Evolutionary conservation across 2,797 vertebrate species (phyloP), one percentile per base, ranked within the genome.

Genomic region (Fundulus diaphanus): DNA sequence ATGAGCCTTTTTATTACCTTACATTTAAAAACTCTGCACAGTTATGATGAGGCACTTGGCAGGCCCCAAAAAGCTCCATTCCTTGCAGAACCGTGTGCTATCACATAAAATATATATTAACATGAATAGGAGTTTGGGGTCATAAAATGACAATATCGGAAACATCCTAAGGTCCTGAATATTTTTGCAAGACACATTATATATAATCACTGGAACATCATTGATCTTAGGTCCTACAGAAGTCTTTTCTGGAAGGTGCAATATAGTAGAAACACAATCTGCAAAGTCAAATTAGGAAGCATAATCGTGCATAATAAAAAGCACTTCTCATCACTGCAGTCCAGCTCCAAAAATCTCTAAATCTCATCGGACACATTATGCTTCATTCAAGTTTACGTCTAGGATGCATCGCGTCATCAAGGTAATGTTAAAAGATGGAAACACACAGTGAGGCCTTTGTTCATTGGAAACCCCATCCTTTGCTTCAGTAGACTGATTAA

Each of bases 401-500:
- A 73, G 59, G 56, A 56, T 72, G 74, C 37, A 20, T 72, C 69
- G 78, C 51, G 57, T 59, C 46, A 74, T 82, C 74, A 68, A 54
- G 15, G 65, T 68, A 16, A 73, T 71, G 66, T 52, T 51, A 29
- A 31, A 68, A 68, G 73, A 81, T 72, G 44, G 70, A 70, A 68
- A 78, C 52, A 31, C 42, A 54, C 13, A 48, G 51, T 33, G n/a
- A 74, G 65, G 82, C 70, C 70, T 57, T 85, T 79, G 59, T 40
- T 78, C 79, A 83, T 79, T 11, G 56, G 63, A 73, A 72, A 68
- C 48, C 46, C 18, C 51, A 31, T 46, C 46, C 78, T 85, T 80
- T 80, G 79, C 74, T 76, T 80, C 65, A 48, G 42, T 54, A 54
- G 9, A 11, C 87, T 90, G 87, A 90, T 92, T 92, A 92, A 81